phyloP scores from a whole-genome alignment of 2,113 vertebrate species.

The Mastomys coucha region DNA sequence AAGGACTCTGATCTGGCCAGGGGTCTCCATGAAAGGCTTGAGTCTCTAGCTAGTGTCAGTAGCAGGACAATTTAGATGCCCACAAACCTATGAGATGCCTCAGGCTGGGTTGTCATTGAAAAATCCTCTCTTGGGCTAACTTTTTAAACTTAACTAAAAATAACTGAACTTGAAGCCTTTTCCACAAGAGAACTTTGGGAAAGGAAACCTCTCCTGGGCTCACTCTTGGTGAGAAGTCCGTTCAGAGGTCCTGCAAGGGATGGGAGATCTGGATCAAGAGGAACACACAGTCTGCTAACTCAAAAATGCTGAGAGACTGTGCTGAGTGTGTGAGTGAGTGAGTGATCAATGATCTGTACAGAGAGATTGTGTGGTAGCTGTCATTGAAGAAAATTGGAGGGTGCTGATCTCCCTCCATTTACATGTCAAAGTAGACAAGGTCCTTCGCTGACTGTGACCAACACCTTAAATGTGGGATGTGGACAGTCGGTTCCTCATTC shows the following conservation, averaged over 20 bases:
- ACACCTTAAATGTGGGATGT: constrained; percentile 16
- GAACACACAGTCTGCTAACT: constrained; percentile 64
- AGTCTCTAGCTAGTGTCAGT: constrained; percentile 18
- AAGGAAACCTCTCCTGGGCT: constrained; percentile 63
- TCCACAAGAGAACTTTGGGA: constrained; percentile 71
- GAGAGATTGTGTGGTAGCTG: not conserved
- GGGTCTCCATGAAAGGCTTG: not conserved
- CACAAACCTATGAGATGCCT: constrained; percentile 61
- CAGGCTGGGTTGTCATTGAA: constrained; percentile 62
- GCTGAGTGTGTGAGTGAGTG: not conserved
- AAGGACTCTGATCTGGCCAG: constrained; percentile 33
- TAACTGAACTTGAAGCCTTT: constrained; percentile 65
- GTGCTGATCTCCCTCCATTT: constrained; percentile 51
- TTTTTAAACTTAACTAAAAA: constrained; percentile 68
- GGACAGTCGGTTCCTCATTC: not conserved
- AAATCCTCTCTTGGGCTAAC: not conserved
- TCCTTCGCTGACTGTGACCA: constrained; percentile 55
- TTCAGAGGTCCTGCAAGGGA: constrained; percentile 57
- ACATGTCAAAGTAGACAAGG: constrained; percentile 62
- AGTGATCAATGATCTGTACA: not conserved
- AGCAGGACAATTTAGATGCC: constrained; percentile 50
- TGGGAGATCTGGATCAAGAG: constrained; percentile 70
- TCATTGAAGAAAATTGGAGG: not conserved
- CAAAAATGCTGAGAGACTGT: constrained; percentile 37
- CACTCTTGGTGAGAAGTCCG: constrained; percentile 71